Base-by-base conservation (phyloP, 1,140 invertebrate species). In the Drosophila lacteicornis region DNA sequence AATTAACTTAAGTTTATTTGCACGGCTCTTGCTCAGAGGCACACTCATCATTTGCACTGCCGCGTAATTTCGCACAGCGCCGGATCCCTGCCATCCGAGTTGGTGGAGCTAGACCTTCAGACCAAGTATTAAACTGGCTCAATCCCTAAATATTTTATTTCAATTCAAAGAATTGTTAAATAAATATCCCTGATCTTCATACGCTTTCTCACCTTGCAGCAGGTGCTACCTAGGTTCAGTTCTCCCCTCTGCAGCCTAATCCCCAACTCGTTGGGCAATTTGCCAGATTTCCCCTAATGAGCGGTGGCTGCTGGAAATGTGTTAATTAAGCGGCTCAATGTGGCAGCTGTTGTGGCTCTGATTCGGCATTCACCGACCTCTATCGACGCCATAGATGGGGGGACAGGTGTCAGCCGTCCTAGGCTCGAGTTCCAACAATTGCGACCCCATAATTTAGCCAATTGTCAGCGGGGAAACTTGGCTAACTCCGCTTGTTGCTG, bases 1-100 rank as follows among this genome's bases (percentile, higher is more conserved):
- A 90, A 90, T 90, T 90, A 90, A 90, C 86, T 81, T 69, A 79
- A 76, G 81, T 91, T 90, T 90, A 90, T 90, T 90, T 90, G 86
- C 76, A 66, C 69, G 76, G 82, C 59, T 60, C 71, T 82, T 76
- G 71, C 56, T 71, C 57, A 51, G 55, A 60, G 70, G 45, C 69
- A 59, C 67, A 71, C 67, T 73, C 67, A 60, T 40, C 70, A 73
- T 51, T 60, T 73, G 69, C 67, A 42, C 45, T 27, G 66, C 27
- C 19, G 49, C 42, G 47, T 56, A 40, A 75, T 19, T 47, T 40
- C 17, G 40, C 15, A 42, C 36, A 69, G 56, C 46, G 59, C 36
- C 19, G 19, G 19, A 22, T 22, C 19, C 19, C 19, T 22, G 19
- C 19, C 19, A 22, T 27, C 17, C 5, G 22, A 19, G 50, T 45